phyloP scores from a whole-genome alignment of 2,888 invertebrate genomes.

The Entomobrya proxima region DNA sequence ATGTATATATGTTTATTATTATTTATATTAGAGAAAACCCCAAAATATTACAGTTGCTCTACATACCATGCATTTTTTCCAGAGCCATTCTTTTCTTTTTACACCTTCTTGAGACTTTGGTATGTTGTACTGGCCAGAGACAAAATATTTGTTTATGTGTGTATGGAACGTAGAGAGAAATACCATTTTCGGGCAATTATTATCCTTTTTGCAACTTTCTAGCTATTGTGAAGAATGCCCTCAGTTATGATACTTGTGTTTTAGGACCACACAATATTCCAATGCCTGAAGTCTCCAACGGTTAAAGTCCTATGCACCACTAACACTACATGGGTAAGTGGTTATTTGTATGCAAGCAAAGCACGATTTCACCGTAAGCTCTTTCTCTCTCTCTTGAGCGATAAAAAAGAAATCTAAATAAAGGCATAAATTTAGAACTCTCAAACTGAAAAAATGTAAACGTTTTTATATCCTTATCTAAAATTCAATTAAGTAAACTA shows the following conservation, averaged over 20 bases:
- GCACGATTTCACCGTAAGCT: constrained; percentile 27
- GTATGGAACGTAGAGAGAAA: not conserved
- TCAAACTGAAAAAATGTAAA: constrained; percentile 25
- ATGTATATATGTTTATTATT: not conserved
- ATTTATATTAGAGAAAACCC: not conserved
- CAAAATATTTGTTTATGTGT: constrained; percentile 48
- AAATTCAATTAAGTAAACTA: constrained; percentile 42
- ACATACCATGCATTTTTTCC: constrained; percentile 4
- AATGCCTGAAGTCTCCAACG: constrained; percentile 1
- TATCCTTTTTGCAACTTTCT: constrained; percentile 36
- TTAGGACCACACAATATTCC: not conserved
- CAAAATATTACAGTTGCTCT: constrained; percentile 9
- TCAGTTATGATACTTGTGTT: not conserved
- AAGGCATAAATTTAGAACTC: constrained; percentile 24
- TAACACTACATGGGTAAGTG: constrained; percentile 34
- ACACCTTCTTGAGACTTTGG: constrained; percentile 26
- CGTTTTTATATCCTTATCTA: constrained; percentile 9
- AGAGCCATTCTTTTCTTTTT: not conserved
- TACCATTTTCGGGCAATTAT: constrained; percentile 24
- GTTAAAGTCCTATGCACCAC: not conserved
- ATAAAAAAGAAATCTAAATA: constrained; percentile 35
- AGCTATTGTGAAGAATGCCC: not conserved
- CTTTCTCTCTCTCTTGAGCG: not conserved
- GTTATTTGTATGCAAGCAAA: constrained; percentile 36
- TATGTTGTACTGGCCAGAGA: constrained; percentile 39